Conservation (phyloP, 2,113 vertebrate species). For the Larimichthys polyactis region DNA sequence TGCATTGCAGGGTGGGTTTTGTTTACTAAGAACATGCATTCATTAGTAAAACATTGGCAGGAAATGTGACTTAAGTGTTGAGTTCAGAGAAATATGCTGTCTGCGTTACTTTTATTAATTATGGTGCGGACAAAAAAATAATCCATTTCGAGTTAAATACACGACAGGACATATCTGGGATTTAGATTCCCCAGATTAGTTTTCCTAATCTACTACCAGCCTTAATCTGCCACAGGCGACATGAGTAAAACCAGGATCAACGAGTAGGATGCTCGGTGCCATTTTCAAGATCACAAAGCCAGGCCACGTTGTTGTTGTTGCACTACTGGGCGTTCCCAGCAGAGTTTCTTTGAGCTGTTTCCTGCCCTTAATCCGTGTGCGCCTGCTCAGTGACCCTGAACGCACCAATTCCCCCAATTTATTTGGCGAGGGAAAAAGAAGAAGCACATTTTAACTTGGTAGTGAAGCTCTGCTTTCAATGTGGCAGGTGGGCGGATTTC, state of each 20-base stretch:
- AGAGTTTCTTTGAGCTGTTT: slow-evolving; percentile 47
- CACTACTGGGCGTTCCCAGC: slow-evolving; percentile 73
- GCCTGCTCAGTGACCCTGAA: slow-evolving; percentile 71
- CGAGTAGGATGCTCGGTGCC: slow-evolving; percentile 62
- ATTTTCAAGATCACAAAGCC: slow-evolving; percentile 75
- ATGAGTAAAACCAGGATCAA: slow-evolving; percentile 36
- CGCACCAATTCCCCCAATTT: slow-evolving; percentile 18
- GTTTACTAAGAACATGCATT: not conserved
- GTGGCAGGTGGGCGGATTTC: too few species aligned
- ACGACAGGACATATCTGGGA: slow-evolving; percentile 14
- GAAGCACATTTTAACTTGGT: not conserved
- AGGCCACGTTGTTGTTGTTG: slow-evolving; percentile 75
- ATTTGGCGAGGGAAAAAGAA: slow-evolving; percentile 19
- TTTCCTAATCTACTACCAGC: slow-evolving; percentile 34
- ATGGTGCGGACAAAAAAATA: not conserved
- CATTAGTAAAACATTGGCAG: not conserved
- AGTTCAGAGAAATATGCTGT: not conserved
- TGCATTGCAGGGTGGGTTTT: too few species aligned
- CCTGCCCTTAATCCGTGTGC: slow-evolving; percentile 73
- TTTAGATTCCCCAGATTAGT: slow-evolving; percentile 48
- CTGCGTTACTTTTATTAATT: not conserved
- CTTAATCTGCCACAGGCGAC: slow-evolving; percentile 53
- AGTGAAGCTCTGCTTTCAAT: not conserved
- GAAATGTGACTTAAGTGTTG: not conserved
- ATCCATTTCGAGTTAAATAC: slow-evolving; percentile 7